phyloP scores from a whole-genome alignment of 2,797 vertebrate species.

The Molossus alvarezi region DNA sequence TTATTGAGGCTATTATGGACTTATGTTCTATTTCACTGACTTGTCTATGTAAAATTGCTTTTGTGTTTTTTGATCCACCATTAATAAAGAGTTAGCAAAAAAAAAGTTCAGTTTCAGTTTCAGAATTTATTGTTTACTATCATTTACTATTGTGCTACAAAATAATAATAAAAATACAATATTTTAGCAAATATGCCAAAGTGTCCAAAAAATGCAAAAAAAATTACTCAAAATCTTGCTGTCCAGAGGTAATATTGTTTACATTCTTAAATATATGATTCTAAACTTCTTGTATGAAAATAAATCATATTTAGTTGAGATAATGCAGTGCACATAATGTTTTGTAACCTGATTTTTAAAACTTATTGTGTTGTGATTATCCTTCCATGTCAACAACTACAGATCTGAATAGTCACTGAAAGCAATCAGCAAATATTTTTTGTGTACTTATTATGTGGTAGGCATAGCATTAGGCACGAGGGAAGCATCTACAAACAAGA shows the following conservation, averaged over 20 bases:
- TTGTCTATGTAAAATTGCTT: conserved; percentile 29
- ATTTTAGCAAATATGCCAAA: conserved; percentile 22
- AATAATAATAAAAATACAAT: not conserved
- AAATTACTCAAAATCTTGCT: conserved; percentile 41
- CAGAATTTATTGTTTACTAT: conserved; percentile 38
- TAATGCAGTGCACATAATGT: not conserved
- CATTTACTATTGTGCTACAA: conserved; percentile 37
- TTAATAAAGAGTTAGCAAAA: conserved; percentile 25
- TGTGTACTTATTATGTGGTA: not conserved
- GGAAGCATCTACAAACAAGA: not conserved
- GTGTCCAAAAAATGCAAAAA: conserved; percentile 7
- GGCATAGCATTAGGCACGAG: not conserved
- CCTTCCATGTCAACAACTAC: not conserved
- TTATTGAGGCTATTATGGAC: not conserved
- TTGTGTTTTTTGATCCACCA: not conserved
- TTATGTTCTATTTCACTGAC: not conserved
- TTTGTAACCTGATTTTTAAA: conserved; percentile 53
- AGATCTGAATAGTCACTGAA: conserved; percentile 17
- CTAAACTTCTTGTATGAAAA: not conserved
- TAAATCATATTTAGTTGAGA: not conserved
- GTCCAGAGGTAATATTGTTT: not conserved
- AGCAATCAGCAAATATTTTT: not conserved
- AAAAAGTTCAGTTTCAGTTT: conserved; percentile 44
- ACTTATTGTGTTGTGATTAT: not conserved
- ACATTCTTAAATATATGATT: conserved; percentile 1